Evolutionary conservation across 2,797 vertebrate species (phyloP).

Genomic region (Pseudomugil gertrudae): DNA sequence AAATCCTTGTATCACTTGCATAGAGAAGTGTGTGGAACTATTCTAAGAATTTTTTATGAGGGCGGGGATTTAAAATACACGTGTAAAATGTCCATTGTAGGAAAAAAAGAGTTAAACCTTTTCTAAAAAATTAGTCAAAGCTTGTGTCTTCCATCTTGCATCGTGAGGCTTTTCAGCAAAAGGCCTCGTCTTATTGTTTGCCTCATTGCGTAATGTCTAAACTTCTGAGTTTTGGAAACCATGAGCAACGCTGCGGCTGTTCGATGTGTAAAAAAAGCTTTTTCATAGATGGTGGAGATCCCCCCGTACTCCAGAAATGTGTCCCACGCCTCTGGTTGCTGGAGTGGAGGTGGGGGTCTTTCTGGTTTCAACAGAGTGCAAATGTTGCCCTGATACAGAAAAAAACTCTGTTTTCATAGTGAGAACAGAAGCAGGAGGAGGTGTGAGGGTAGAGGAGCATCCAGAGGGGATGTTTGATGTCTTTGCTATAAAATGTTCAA

Average conservation of each 20-base stretch:
- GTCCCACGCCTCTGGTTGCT: slow-evolving; percentile 46
- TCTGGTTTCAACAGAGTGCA: slow-evolving; percentile 45
- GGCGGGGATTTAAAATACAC: neutral
- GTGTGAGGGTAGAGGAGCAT: slow-evolving; percentile 9
- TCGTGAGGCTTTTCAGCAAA: slow-evolving; percentile 29
- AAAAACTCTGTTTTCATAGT: too few relatives aligned
- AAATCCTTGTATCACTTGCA: neutral
- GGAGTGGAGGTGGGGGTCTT: slow-evolving; percentile 68
- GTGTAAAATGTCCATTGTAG: slow-evolving; percentile 14
- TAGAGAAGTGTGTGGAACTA: neutral
- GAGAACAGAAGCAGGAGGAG: slow-evolving; percentile 24
- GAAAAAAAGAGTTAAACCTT: slow-evolving; percentile 9
- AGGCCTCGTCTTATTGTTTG: slow-evolving; percentile 36
- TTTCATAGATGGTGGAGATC: slow-evolving; percentile 65
- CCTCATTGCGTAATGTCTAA: slow-evolving; percentile 54
- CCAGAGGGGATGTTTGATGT: neutral
- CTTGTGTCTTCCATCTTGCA: neutral
- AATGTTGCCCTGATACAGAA: neutral
- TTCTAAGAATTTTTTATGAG: slow-evolving; percentile 1
- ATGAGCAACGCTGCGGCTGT: slow-evolving; percentile 52
- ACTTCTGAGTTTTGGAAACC: slow-evolving; percentile 66
- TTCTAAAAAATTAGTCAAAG: slow-evolving; percentile 44
- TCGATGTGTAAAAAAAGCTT: slow-evolving; percentile 29
- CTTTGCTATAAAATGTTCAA: slow-evolving; percentile 24
- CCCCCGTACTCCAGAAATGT: slow-evolving; percentile 44